Conservation (phyloP, 2,888 invertebrate species). For the Pristionchus entomophagus region DNA sequence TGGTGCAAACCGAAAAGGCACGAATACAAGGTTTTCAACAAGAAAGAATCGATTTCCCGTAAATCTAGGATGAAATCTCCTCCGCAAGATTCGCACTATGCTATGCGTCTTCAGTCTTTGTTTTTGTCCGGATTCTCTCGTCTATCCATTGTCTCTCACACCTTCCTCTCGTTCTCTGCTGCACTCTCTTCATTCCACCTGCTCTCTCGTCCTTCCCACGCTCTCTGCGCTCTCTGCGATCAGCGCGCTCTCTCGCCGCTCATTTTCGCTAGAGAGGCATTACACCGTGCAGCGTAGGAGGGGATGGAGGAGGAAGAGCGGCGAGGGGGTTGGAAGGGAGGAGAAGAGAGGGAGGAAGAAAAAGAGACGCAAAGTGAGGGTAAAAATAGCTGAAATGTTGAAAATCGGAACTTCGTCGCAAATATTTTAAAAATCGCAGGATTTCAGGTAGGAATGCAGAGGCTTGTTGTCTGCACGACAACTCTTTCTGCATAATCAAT, state of each 20-base stretch:
- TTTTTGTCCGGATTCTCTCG: slow-evolving; percentile 7
- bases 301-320: slow-evolving; percentile 47
- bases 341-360: slow-evolving; percentile 49
- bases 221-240: not conserved
- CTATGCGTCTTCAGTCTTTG: not conserved
- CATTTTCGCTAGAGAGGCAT: not conserved
- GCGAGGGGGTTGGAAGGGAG: slow-evolving; percentile 47
- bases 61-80: not conserved
- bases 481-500: too few species aligned
- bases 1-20: too few species aligned
- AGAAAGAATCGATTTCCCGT: not conserved
- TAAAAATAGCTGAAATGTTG: too few species aligned
- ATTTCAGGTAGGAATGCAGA: too few species aligned
- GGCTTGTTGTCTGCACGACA: too few species aligned
- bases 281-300: slow-evolving; percentile 5
- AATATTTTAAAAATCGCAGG: too few species aligned
- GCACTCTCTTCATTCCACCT: not conserved
- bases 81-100: not conserved
- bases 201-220: not conserved
- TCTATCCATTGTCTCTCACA: not conserved
- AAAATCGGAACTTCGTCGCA: too few species aligned
- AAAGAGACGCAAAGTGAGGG: too few species aligned
- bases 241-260: not conserved
- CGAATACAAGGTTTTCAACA: too few species aligned
- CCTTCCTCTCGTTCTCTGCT: not conserved